Evolutionary conservation across 2,888 invertebrate genomes (phyloP).

Genomic region (Morinoia aosen): DNA sequence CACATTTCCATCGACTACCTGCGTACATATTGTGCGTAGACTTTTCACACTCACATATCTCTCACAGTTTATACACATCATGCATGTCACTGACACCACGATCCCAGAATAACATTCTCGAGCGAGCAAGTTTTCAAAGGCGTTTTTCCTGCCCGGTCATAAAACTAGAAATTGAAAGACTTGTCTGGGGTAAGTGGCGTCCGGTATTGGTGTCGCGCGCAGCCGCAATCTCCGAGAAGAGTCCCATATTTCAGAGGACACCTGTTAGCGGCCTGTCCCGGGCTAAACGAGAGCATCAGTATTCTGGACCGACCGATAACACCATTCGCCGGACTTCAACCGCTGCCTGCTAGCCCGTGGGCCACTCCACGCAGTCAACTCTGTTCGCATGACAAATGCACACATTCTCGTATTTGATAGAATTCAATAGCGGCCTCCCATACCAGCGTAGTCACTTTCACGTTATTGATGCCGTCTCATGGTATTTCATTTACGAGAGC

Average conservation of each 20-base stretch:
- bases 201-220: constrained; percentile 27
- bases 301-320: constrained; percentile 45
- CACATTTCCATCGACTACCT: background rate
- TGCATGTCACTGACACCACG: background rate
- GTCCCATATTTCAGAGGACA: constrained; percentile 41
- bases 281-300: constrained; percentile 46
- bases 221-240: constrained; percentile 26
- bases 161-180: constrained; percentile 15
- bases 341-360: background rate
- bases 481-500: background rate
- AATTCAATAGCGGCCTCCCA: background rate
- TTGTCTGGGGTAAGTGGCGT: background rate
- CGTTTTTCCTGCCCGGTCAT: background rate
- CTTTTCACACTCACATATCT: background rate
- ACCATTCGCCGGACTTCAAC: constrained; percentile 14
- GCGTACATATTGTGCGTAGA: background rate
- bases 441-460: background rate
- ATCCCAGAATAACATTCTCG: background rate
- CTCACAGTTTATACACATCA: background rate
- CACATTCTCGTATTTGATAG: background rate
- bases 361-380: background rate
- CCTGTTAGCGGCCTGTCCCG: constrained; percentile 16
- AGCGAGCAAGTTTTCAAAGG: background rate
- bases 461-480: background rate
- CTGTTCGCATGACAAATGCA: background rate